These are phyloP conservation scores for Ammodytes marinus DNA, from an alignment of 2,113 vertebrate genomes.

Conservation along the genomic window DNA sequence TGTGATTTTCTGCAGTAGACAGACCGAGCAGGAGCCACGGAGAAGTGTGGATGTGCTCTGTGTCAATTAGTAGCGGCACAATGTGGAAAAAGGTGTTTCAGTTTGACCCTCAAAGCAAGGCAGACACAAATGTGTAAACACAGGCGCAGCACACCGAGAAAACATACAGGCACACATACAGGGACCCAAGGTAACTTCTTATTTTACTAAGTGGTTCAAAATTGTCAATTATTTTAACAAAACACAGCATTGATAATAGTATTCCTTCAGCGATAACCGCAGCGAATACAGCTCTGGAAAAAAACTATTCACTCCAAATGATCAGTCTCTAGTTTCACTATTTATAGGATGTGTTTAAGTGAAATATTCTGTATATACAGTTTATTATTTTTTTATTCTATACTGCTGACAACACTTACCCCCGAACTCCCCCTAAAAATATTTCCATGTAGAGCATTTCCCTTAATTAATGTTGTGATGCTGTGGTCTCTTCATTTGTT, in stretches of 20 bases:
- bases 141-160: background rate
- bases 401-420: too few species aligned
- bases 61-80: constrained; percentile 73
- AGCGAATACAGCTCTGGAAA: background rate
- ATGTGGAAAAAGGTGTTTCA: constrained; percentile 49
- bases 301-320: too few species aligned
- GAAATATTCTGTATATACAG: too few species aligned
- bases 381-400: too few species aligned
- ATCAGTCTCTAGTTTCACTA: too few species aligned
- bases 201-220: constrained; percentile 3
- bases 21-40: constrained; percentile 42
- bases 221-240: background rate
- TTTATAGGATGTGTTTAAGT: too few species aligned
- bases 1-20: constrained; percentile 66
- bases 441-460: too few species aligned
- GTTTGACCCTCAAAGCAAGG: constrained; percentile 61
- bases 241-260: background rate
- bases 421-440: too few species aligned
- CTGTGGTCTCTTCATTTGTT: too few species aligned
- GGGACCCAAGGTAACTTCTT: background rate
- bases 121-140: constrained; percentile 29
- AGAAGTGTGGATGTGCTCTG: constrained; percentile 64
- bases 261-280: background rate
- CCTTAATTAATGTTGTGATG: too few species aligned
- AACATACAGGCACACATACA: background rate